Evolutionary conservation across 2,888 invertebrate genomes (phyloP), one percentile per base, ranked within the genome.

Genomic region (Xestia xanthographa): DNA sequence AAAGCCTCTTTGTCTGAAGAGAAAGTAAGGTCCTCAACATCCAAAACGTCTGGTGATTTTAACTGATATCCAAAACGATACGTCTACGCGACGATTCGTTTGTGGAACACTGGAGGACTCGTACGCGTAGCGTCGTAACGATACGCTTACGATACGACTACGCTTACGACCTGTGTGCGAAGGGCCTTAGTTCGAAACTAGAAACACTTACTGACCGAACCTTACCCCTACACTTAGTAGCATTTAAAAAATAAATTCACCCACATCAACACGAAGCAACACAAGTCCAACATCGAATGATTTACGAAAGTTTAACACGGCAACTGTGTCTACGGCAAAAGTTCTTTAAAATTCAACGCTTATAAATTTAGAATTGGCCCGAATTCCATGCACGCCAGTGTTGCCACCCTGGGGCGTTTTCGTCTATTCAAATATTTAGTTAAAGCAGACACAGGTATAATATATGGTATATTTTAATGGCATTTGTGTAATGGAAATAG

Each of bases 381-480:
- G 77, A 83, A 85, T 85, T 71, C 77, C 75, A 85, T 79, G 67
- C 73, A 73, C 70, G 79, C 48, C 63, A 34, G 72, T 77, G 83
- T 74, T 48, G 22, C 20, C 71, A 45, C 79, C 79, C 80, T 60
- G 65, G 66, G 75, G 77, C 70, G 75, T 78, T 80, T 80, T 73
- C 78, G 75, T 84, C 79, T 83, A 56, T 66, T 87, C 80, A 83
- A 88, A 90, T 87, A 89, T 90, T 90, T 83, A 81, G 60, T n/a
- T 38, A 53, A 63, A 71, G 41, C 68, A 81, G 67, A 76, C 82
- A 72, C 65, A 69, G 48, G 77, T 70, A 72, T 63, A 68, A 75
- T 43, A 58, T 56, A 22, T 60, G n/a, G 34, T 68, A 63, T 41
- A 45, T 77, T 72, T 72, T 72, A 66, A 72, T 82, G 45, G 38